Evolutionary conservation across 1,140 invertebrate species (phyloP), one percentile per base, ranked within the genome.

Genomic region (Diuraphis noxia): DNA sequence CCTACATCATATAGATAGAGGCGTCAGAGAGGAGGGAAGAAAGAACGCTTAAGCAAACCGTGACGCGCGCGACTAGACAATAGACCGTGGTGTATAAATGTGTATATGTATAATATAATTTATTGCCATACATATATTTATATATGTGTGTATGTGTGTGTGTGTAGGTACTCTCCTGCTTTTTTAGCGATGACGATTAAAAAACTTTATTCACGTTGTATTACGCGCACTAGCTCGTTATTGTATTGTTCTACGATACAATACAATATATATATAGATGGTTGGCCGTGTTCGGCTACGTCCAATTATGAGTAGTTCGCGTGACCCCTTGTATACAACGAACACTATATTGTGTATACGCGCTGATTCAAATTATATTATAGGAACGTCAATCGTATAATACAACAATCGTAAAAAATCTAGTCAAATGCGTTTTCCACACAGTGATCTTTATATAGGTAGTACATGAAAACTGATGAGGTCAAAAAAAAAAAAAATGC

Each of bases 1-100:
- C n/a, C 43, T 34, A 34, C n/a, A 85, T 34, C 41, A 34, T n/a
- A n/a, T 21, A 19, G 13, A 17, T n/a, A n/a, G 34, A 36, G 19
- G 34, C 36, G 38, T 36, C 23, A 13, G 81, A 36, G 40, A 19
- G 77, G 41, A 43, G 43, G 30, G 25, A 88, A 88, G 36, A 40
- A 88, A n/a, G n/a, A 86, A 88, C 86, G 86, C 86, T 88, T 88
- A 88, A 88, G 86, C 86, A 88, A 88, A 88, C 86, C 86, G 86
- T 88, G 86, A 88, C 86, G 86, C 86, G 86, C 86, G 49, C 86
- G 49, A 88, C 86, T 88, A 88, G 86, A 88, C 86, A 88, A 88
- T 88, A 88, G 86, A 88, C 86, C 17, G n/a, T n/a, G 30, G 13
- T 41, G 25, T 84, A 84, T 43, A 38, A 72, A n/a, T 43, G 43